Percentiles rank a stretch among this genome's conserved stretches.
Evolutionary conservation across 1,140 invertebrate species (phyloP).

Genomic region (Drosophila lacertosa): DNA sequence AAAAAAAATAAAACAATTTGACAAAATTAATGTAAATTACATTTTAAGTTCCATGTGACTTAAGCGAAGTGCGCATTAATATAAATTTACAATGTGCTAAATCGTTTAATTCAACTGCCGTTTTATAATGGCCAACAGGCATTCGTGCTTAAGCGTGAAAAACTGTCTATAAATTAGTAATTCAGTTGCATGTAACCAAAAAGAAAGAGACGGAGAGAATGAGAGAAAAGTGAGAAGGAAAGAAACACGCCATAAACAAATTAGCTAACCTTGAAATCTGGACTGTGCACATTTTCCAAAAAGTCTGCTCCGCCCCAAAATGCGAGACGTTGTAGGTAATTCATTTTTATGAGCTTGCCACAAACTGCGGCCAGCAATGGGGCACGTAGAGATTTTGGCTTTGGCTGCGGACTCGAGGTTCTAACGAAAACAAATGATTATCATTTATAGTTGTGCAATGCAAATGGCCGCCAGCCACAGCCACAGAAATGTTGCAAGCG

Average conservation of each 20-base stretch:
- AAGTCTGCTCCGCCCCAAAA: not conserved
- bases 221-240: not conserved
- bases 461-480: slow-evolving; percentile 20
- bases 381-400: slow-evolving; percentile 14
- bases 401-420: too few species aligned
- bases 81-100: slow-evolving; percentile 19
- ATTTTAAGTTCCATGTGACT: not conserved
- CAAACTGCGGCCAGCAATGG: slow-evolving; percentile 29
- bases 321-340: slow-evolving; percentile 50
- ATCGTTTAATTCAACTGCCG: slow-evolving; percentile 20
- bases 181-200: slow-evolving; percentile 31
- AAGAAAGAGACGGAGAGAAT: not conserved
- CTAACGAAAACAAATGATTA: slow-evolving; percentile 79
- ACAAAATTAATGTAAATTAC: not conserved
- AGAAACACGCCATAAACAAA: slow-evolving; percentile 46
- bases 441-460: slow-evolving; percentile 62
- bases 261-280: slow-evolving; percentile 43
- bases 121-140: slow-evolving; percentile 13
- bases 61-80: not conserved
- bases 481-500: slow-evolving; percentile 2
- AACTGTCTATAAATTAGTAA: slow-evolving; percentile 41
- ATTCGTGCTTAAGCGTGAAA: slow-evolving; percentile 9
- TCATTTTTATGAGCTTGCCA: slow-evolving; percentile 76
- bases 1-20: not conserved
- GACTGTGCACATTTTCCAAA: slow-evolving; percentile 1